A percentile compares a stretch with the other conserved stretches of the same genome.
phyloP scores from a whole-genome alignment of 2,888 invertebrate species.

The Tricholauxania praeusta region DNA sequence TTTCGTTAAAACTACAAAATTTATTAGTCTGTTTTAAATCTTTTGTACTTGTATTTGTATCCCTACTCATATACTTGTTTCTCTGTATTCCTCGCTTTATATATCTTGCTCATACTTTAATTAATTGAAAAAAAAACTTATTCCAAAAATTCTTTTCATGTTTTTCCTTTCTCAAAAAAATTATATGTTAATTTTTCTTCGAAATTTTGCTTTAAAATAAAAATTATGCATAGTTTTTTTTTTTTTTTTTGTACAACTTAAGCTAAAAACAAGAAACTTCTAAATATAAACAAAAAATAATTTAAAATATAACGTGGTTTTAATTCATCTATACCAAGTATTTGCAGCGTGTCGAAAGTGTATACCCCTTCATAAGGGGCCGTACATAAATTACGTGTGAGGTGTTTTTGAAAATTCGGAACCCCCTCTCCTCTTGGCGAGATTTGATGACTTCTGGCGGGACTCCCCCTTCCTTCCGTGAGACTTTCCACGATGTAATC shows the following conservation, averaged over 20 bases:
- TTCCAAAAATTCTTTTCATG: constrained; percentile 47
- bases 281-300: constrained; percentile 31
- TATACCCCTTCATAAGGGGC: too few relatives aligned
- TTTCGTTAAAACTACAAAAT: constrained; percentile 15
- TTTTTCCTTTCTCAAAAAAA: constrained; percentile 18
- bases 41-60: constrained; percentile 19
- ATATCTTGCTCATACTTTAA: constrained; percentile 24
- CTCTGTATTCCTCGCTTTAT: constrained; percentile 42
- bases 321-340: neutral
- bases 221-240: constrained; percentile 43
- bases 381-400: too few relatives aligned
- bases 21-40: constrained; percentile 34
- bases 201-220: constrained; percentile 42
- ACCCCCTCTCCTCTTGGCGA: too few relatives aligned
- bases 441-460: too few relatives aligned
- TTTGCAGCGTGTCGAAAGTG: neutral
- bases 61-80: constrained; percentile 15
- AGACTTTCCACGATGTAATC: too few relatives aligned
- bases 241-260: constrained; percentile 29
- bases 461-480: too few relatives aligned
- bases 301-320: constrained; percentile 25
- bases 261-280: constrained; percentile 23
- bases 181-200: constrained; percentile 44
- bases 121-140: constrained; percentile 33
- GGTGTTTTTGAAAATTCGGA: too few relatives aligned